Base-by-base conservation (phyloP, 2,888 invertebrate species). In the Loripinus fragilis region DNA sequence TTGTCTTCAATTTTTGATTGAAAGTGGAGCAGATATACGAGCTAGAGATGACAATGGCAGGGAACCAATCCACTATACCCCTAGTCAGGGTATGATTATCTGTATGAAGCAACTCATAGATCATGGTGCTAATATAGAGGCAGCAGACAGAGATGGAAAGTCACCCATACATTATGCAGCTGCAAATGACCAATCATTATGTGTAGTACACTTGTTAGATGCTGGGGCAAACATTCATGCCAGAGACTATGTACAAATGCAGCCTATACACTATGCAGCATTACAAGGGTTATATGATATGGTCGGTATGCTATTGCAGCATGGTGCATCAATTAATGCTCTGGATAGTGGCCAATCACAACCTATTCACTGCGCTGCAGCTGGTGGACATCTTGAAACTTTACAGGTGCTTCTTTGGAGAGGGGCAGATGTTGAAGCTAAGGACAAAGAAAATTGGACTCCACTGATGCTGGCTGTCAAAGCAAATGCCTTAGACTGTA, bases 391-490 rank as follows among this genome's bases (percentile, higher is more conserved):
- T 23, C 20, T 3, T 15, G 33, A 60, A 12, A 10, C 60, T 60
- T 7, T 33, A 30, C 7, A 20, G 23, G 20, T 10, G 1, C 60
- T 60, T 33, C 60, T 33, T 2, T 17, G 17, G 33, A 33, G 8
- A 15, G 33, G 17, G 10, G 60, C 60, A 12, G 20, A 60, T 33
- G 10, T 60, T 60, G 60, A 60, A 28, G 60, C 60, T 28, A 30
- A 60, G 33, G 60, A 60, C 17, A 33, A 5, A 33, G 33, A 60
- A 7, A 23, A 23, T 15, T 60, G 60, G 60, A 60, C 60, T 3
- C 60, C 60, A 60, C 33, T 60, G 60, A 60, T 60, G 60, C 33
- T 20, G 30, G 60, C 60, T 20, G 60, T 33, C 2, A 60, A 60
- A 20, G 30, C 33, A 8, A 33, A 33, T 33, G 25, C 60, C 28